A percentile compares a stretch with the other conserved stretches of the same genome.
Conservation (phyloP, 2,797 vertebrate genomes). For the Gymnopithys bicolor region DNA sequence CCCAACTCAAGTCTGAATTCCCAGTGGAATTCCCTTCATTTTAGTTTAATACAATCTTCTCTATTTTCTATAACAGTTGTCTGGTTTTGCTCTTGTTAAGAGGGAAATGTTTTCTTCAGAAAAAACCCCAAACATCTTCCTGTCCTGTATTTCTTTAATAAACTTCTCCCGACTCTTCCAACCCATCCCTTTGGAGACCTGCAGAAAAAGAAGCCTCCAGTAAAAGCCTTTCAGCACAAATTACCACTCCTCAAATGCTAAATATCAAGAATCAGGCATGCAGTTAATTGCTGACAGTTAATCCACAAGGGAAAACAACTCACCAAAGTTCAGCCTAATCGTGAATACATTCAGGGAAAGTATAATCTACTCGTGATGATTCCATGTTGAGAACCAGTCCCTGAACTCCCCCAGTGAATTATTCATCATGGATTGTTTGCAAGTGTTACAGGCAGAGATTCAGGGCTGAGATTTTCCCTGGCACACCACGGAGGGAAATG, state of each 20-base stretch:
- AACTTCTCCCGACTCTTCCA: not conserved
- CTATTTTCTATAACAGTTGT: not conserved
- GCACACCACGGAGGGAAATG: not conserved
- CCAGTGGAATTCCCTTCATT: not conserved
- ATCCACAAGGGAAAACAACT: slow-evolving; percentile 5
- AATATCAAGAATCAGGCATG: not conserved
- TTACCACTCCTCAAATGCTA: not conserved
- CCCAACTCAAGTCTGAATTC: not conserved
- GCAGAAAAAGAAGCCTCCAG: not conserved
- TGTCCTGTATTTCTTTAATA: not conserved
- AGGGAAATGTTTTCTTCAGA: not conserved
- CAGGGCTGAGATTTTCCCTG: not conserved
- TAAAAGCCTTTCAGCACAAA: not conserved
- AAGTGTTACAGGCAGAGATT: not conserved
- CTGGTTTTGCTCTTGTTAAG: not conserved
- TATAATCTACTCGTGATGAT: not conserved
- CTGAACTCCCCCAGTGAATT: not conserved
- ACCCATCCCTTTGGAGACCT: not conserved
- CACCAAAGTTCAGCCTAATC: not conserved
- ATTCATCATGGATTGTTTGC: not conserved
- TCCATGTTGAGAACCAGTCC: not conserved
- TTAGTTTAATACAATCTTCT: not conserved
- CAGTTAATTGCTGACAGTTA: not conserved
- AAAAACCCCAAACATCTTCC: not conserved
- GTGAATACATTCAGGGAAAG: not conserved